Evolutionary conservation across 2,113 vertebrate genomes (phyloP), one percentile per base, ranked within the genome.

Genomic region (Gulo gulo): DNA sequence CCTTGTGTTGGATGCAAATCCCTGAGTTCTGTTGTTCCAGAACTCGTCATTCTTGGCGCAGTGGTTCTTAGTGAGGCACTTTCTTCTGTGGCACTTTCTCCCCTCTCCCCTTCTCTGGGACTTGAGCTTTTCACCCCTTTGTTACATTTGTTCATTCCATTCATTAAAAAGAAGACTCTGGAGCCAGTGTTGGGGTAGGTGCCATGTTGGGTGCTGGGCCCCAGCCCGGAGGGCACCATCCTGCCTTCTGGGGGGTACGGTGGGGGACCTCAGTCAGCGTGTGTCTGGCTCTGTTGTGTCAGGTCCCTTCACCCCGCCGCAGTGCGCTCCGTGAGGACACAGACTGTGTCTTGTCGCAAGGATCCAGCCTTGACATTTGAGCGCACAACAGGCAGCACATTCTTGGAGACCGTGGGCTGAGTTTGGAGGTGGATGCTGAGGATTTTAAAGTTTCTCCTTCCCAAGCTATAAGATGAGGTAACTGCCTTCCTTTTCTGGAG

Each of bases 231-330:
- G 18, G 23, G 10, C 3, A 5, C 39, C 15, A 2, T 3, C 55
- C 55, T 50, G 8, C 42, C n/a, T 59, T 65, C 6, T 18, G 2
- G 63, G 14, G 52, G 39, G 63, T 9, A 4, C 1, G 7, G 57
- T 21, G 57, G 57, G 23, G 21, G 57, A 20, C 57, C 55, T 55
- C 16, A 0, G 3, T 45, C 24, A 7, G 26, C 0, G 0, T 26
- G 20, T 12, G 29, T 67, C n/a, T 59, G 1, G 0, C n/a, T 55
- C 39, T 88, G 24, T n/a, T 59, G 21, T 45, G 4, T 12, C 31
- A 20, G 18, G 6, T 20, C 15, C 4, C 47, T 36, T 31, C 39
- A 5, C 7, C 2, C 13, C 2, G 2, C 8, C 1, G 1, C 23
- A 14, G 6, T 29, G n/a, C 74, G 20, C 91, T 78, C 52, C 31